Percentiles rank a stretch among this genome's conserved stretches.
phyloP scores from a whole-genome alignment of 23 tunicate genomes.

The Corella eumyota region DNA sequence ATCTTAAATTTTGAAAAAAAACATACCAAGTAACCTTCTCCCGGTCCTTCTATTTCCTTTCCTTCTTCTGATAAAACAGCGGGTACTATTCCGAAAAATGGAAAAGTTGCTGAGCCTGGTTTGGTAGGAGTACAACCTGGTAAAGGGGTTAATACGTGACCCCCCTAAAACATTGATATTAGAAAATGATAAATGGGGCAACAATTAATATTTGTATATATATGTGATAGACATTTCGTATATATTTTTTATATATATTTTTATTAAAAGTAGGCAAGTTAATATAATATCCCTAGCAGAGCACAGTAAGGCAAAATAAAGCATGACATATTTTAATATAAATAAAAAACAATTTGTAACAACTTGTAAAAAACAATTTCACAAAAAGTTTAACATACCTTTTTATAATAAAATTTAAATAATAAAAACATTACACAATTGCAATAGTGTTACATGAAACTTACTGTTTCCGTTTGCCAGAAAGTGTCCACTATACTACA shows the following conservation, averaged over 20 bases:
- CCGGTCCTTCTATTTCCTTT: constrained; percentile 53
- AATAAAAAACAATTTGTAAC: too few species aligned
- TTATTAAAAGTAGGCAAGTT: too few species aligned
- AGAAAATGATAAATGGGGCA: not conserved
- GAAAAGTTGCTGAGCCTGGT: constrained; percentile 87
- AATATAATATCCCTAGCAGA: too few species aligned
- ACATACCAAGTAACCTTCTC: constrained; percentile 77
- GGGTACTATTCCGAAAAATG: constrained; percentile 89
- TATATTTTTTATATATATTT: too few species aligned
- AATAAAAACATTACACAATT: not conserved
- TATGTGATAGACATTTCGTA: too few species aligned
- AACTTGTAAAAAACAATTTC: too few species aligned
- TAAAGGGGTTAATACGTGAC: constrained; percentile 83
- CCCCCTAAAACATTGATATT: too few species aligned
- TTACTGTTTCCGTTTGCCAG: constrained; percentile 99
- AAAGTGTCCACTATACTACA: constrained; percentile 89
- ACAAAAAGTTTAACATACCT: not conserved
- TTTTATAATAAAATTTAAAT: not conserved
- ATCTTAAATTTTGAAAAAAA: too few species aligned
- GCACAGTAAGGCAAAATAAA: too few species aligned
- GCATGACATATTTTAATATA: too few species aligned
- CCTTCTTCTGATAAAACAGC: constrained; percentile 68
- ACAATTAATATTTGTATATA: too few species aligned
- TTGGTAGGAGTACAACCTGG: constrained; percentile 91
- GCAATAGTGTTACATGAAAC: not conserved